These are phyloP conservation scores for Actias luna DNA, from an alignment of 2,888 invertebrate species.

Conservation along the genomic window DNA sequence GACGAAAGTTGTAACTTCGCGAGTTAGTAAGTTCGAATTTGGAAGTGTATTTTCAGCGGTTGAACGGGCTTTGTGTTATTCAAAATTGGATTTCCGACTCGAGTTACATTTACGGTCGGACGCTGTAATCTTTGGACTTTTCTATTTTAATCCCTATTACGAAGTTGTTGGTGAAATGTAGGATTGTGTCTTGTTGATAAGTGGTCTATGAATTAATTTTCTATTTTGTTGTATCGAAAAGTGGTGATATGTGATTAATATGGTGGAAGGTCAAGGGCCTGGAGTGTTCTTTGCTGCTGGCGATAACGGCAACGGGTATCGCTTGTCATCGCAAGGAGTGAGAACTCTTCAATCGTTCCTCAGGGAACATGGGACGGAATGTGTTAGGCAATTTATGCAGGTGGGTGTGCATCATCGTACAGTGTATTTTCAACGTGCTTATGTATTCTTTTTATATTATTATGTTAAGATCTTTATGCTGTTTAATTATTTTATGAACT, in stretches of 20 bases:
- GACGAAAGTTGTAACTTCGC: slow-evolving; percentile 3
- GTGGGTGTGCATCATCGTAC: slow-evolving; percentile 49
- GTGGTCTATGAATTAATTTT: background rate
- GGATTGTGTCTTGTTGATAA: background rate
- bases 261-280: slow-evolving; percentile 59
- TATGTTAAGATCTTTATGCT: too few species aligned
- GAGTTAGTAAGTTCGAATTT: slow-evolving; percentile 1
- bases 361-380: slow-evolving; percentile 84
- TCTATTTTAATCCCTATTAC: background rate
- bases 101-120: slow-evolving; percentile 16
- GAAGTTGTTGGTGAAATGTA: background rate
- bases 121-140: background rate
- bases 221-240: background rate
- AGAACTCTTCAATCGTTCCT: slow-evolving; percentile 84
- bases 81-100: slow-evolving; percentile 20
- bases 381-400: slow-evolving; percentile 85
- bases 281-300: slow-evolving; percentile 63
- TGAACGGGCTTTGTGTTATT: slow-evolving; percentile 2
- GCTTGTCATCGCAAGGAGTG: slow-evolving; percentile 82
- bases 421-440: background rate
- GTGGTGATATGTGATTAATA: slow-evolving; percentile 28
- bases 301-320: slow-evolving; percentile 80
- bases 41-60: slow-evolving; percentile 8
- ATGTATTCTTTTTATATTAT: too few species aligned
- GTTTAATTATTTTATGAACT: too few species aligned